Evolutionary conservation across 2,113 vertebrate species (phyloP), one percentile per base, ranked within the genome.

Genomic region (Burhinus bistriatus): DNA sequence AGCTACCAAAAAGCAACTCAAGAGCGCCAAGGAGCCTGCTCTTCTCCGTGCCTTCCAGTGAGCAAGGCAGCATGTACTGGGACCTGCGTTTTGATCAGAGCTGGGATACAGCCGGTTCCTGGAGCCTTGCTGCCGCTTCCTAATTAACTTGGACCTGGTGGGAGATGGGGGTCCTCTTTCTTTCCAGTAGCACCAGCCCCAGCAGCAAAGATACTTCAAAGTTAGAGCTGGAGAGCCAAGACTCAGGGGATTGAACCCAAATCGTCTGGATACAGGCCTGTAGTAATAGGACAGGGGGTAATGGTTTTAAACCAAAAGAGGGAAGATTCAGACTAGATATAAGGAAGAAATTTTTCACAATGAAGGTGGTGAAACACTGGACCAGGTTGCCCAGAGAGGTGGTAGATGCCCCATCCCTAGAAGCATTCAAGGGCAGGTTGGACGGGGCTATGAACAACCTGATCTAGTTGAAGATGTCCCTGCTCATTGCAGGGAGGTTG

Each of bases 1-100:
- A 36, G 32, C 32, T 71, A n/a, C n/a, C 73, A 84, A 81, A 90
- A 88, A 27, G 21, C 19, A 87, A 58, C 8, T 71, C 21, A 49
- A 27, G 34, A 76, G 25, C 23, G 40, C 25, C 15, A 58, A 29
- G 2, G 8, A 71, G 77, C 30, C 15, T 51, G 23, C 38, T 68
- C 36, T 84, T 71, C 36, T 61, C 52, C 2, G 1, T 29, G 29
- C 12, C 61, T 76, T 32, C 70, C 61, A 42, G 55, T 9, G 42
- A 73, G 5, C 0, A 0, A 21, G 42, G 29, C 64, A 78, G 51
- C 3, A 0, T 0, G 0, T 23, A 79, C 58, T 3, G 5, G n/a
- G 17, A 81, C 15, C 40, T 34, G n/a, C 5, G 15, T 45, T 94
- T 75, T 89, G 62, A 71, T 91, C 57, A 44, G 0, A 3, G 29